Conservation (phyloP, 2,888 invertebrate genomes). For the Amphiduros pacificus region DNA sequence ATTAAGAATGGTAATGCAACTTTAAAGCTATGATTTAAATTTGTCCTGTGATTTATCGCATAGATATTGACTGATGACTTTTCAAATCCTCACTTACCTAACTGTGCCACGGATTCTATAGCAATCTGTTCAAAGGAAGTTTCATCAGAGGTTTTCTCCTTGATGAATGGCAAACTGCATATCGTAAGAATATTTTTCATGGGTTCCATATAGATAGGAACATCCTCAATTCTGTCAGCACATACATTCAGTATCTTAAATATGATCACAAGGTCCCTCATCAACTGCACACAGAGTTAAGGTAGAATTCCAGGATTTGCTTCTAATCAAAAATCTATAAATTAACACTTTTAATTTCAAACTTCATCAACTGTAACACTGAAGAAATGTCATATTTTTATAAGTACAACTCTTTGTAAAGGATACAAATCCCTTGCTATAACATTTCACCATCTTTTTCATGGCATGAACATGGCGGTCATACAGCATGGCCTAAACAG, state of each 20-base stretch:
- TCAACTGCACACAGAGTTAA: no score
- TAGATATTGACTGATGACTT: neutral
- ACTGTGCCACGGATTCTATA: constrained; percentile 55
- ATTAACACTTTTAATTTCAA: no score
- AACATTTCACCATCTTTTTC: constrained; percentile 49
- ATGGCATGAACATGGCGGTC: constrained; percentile 55
- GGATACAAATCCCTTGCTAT: constrained; percentile 57
- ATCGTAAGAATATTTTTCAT: constrained; percentile 50
- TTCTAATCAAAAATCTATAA: no score
- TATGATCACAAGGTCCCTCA: constrained; percentile 57
- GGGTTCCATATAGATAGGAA: constrained; percentile 51
- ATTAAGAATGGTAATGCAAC: neutral
- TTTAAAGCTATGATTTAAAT: neutral
- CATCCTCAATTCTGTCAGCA: constrained; percentile 51
- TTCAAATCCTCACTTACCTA: constrained; percentile 44
- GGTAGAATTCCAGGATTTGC: no score
- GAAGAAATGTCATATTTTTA: no score
- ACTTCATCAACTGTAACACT: no score
- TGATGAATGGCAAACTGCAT: constrained; percentile 54
- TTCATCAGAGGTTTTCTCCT: constrained; percentile 58
- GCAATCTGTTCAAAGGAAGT: constrained; percentile 56
- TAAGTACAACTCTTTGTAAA: constrained; percentile 31
- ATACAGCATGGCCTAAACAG: constrained; percentile 49
- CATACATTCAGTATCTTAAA: constrained; percentile 57
- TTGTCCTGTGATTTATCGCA: neutral